Conservation (phyloP, 2,113 vertebrate genomes). For the Microcebus murinus region DNA sequence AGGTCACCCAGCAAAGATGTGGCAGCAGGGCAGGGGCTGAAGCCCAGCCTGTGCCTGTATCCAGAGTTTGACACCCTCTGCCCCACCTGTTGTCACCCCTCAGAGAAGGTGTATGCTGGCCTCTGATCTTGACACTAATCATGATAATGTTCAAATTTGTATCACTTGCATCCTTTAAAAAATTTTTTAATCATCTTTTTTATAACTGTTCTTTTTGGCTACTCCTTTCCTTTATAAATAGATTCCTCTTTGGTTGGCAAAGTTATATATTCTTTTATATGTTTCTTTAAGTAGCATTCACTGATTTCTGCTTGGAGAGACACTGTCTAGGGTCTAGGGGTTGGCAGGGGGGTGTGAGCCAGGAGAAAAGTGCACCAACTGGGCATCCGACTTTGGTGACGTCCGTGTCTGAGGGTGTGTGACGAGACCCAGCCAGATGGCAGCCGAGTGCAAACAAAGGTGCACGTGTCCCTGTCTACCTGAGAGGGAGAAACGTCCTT, state of each 20-base stretch:
- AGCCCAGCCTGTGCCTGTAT: background rate
- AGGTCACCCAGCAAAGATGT: background rate
- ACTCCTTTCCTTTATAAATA: background rate
- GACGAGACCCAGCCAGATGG: background rate
- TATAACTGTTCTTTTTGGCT: background rate
- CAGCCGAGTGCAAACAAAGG: background rate
- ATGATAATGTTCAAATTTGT: background rate
- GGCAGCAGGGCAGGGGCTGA: background rate
- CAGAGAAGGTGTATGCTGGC: background rate
- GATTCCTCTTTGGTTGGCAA: background rate
- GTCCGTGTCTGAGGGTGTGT: background rate
- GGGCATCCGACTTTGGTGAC: background rate
- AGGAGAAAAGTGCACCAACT: background rate
- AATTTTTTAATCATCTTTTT: background rate
- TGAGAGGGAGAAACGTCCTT: background rate
- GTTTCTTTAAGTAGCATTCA: background rate
- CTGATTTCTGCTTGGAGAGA: background rate
- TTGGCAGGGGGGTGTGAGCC: background rate
- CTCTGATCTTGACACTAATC: background rate
- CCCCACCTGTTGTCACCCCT: background rate
- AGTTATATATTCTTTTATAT: background rate
- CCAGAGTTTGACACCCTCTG: background rate
- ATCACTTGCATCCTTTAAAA: background rate
- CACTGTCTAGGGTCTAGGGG: background rate
- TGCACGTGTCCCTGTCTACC: background rate